A percentile compares a stretch with the other conserved stretches of the same genome.
Evolutionary conservation across 1,140 invertebrate species (phyloP).

Genomic region (Limonius californicus): DNA sequence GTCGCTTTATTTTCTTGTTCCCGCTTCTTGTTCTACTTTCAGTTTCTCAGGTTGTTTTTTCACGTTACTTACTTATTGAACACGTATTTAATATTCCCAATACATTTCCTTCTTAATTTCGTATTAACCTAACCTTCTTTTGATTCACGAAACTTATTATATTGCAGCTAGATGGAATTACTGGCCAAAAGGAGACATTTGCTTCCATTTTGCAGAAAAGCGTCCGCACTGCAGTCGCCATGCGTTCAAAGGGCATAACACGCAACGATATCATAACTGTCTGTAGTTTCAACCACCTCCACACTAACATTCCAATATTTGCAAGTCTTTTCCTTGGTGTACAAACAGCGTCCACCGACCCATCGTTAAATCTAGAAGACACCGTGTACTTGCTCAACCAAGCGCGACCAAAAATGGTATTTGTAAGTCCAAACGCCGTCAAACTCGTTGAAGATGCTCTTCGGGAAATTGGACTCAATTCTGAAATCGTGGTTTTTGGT

Average conservation of each 20-base stretch:
- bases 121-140: too few species aligned
- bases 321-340: constrained; percentile 29
- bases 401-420: constrained; percentile 34
- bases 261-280: constrained; percentile 28
- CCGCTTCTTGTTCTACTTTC: too few species aligned
- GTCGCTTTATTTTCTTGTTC: too few species aligned
- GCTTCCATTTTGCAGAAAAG: constrained; percentile 22
- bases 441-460: constrained; percentile 21
- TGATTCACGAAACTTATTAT: too few species aligned
- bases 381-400: constrained; percentile 25
- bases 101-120: too few species aligned
- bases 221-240: constrained; percentile 30
- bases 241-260: constrained; percentile 22
- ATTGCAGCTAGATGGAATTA: constrained; percentile 25
- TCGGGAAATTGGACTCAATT: constrained; percentile 7
- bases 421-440: constrained; percentile 17
- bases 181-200: constrained; percentile 28
- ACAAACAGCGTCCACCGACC: constrained; percentile 30
- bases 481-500: constrained; percentile 31
- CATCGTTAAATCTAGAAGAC: constrained; percentile 24
- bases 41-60: too few species aligned
- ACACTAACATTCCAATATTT: constrained; percentile 28
- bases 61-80: too few species aligned
- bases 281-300: constrained; percentile 29
- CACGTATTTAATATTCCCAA: too few species aligned